Base-by-base conservation (phyloP, 2,797 vertebrate genomes). In the Orestias chungarensis region DNA sequence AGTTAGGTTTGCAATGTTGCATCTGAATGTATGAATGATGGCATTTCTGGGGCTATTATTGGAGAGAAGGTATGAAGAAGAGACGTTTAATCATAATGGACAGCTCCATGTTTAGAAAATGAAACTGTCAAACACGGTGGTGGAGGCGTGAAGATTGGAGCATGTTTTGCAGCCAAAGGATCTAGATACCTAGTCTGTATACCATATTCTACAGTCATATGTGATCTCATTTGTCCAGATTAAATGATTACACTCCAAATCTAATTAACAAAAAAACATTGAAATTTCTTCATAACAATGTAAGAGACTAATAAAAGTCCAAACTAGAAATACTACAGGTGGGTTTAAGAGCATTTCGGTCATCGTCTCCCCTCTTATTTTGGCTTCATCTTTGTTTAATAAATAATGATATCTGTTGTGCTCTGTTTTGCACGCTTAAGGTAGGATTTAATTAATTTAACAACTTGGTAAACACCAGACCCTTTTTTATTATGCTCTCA, bases 331-430 rank as follows among this genome's bases (percentile, higher is more conserved):
- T 40, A 35, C 35, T 61, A 14, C 59, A 40, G 33, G 35, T 62
- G 23, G 59, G 59, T 4, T 40, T 40, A 42, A 25, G 17, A 15
- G 23, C 23, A 40, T 35, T 62, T 42, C 1, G 42, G 42, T n/a
- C 33, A 61, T 61, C 12, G n/a, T 23, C 14, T 12, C 20, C 35
- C 40, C 38, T 15, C 23, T 62, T 23, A 17, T 25, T 62, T 42
- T 62, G 59, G 35, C 35, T 62, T 62, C 35, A 42, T 25, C 35
- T 62, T 61, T 52, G 50, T 52, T 25, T 15, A 62, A 62, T 25
- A 62, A 62, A 62, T 62, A 62, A 40, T 62, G 59, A 5, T 38
- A 62, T 62, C 59, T 62, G 59, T 25, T 62, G 59, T 7, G 12
- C 23, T 62, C 59, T 40, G 59, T 62, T 40, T 25, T 62, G 23